phyloP scores from a whole-genome alignment of 2,797 vertebrate species.

The Xenopus petersii region DNA sequence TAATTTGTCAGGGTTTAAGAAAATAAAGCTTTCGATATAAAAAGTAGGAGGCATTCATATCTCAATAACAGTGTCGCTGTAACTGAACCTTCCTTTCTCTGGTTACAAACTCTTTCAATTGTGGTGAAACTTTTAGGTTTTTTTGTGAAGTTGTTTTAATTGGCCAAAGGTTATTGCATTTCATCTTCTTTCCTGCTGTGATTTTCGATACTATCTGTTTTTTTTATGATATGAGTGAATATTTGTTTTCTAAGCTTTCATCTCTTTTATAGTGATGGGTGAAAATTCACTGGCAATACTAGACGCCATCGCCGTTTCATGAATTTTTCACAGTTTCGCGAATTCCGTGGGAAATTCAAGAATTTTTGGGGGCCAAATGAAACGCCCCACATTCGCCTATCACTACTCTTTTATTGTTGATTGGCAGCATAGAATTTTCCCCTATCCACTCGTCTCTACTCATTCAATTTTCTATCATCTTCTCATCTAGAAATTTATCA shows the following conservation, averaged over 20 bases:
- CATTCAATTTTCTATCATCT: conserved; percentile 23
- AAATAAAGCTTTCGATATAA: too few relatives aligned
- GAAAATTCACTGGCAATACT: too few relatives aligned
- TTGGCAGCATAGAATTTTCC: conserved; percentile 19
- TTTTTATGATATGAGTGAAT: not conserved
- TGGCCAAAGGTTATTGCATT: not conserved
- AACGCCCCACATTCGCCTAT: too few relatives aligned
- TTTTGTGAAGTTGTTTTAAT: not conserved
- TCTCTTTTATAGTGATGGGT: not conserved
- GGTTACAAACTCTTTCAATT: not conserved
- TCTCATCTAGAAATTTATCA: conserved; percentile 24
- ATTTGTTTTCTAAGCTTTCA: not conserved
- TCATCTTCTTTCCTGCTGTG: not conserved
- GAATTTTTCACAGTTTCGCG: too few relatives aligned
- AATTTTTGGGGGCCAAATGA: too few relatives aligned
- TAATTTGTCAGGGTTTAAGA: too few relatives aligned
- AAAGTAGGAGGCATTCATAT: too few relatives aligned
- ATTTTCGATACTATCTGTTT: conserved; percentile 17
- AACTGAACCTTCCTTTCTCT: not conserved
- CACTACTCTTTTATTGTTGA: not conserved
- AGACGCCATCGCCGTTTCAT: too few relatives aligned
- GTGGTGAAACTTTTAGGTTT: not conserved
- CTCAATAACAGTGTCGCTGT: too few relatives aligned
- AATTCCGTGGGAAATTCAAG: too few relatives aligned
- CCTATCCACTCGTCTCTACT: conserved; percentile 19